Base-by-base conservation (phyloP, 1,140 invertebrate species). In the Hylaeus volcanicus region DNA sequence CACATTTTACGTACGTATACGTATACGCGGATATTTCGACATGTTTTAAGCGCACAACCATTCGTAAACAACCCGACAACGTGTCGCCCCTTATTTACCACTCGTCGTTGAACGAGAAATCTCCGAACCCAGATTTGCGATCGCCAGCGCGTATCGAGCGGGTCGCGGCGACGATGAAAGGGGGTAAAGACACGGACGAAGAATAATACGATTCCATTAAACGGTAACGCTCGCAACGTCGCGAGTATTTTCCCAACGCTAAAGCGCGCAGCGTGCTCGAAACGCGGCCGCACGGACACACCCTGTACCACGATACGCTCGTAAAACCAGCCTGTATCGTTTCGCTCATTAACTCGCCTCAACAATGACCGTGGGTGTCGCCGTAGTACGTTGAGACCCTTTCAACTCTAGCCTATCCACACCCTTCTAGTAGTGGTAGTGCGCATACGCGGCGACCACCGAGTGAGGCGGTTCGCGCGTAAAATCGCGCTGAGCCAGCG, bases 361-460 rank as follows among this genome's bases (percentile, higher is more conserved):
- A 78, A 83, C 76, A 86, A 86, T 83, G 86, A 87, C 71, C 74
- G 86, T 81, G 82, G 77, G 82, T 87, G 78, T 84, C 74, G 82
- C 81, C 78, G 78, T 86, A 86, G 85, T 87, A 87, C 86, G 85
- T 74, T 64, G 82, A 56, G 79, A 55, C 84, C 81, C 78, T 86
- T 87, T 87, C 85, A 84, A 74, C 85, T 74, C 76, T 69, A 71
- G 69, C 73, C 66, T 73, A 86, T 86, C 85, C 85, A 86, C 85
- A 86, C 85, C 85, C 85, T 86, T 73, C 75, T 69, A 53, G 71
- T 56, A 45, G 5, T 43, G 5, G 56, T 43, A 12, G n/a, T 58
- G 80, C 85, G 85, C 85, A 79, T 58, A 75, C 85, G 84, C 75
- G 43, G n/a, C 37, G 61, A 14, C 53, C 63, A 63, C 53, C 37